phyloP scores from a whole-genome alignment of 2,888 invertebrate species.

The Rutpela maculata region DNA sequence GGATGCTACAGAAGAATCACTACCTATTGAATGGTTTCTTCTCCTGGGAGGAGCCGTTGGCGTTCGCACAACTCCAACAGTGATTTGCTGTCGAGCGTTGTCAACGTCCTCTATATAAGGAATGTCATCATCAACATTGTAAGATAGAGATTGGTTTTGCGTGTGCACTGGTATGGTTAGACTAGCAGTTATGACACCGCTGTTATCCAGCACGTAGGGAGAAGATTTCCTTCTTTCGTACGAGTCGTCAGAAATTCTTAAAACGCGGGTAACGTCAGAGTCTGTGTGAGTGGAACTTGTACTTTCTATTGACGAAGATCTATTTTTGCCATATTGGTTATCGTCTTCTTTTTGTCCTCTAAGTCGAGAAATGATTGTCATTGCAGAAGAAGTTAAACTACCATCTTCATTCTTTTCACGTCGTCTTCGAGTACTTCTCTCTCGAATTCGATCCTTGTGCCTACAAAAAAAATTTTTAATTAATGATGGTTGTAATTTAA shows the following conservation, averaged over 20 bases:
- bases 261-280: conserved; percentile 73
- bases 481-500: neutral
- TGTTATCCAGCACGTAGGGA: conserved; percentile 77
- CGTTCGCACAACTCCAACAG: conserved; percentile 68
- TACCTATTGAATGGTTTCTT: conserved; percentile 75
- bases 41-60: conserved; percentile 73
- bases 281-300: conserved; percentile 76
- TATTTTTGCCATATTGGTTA: conserved; percentile 69
- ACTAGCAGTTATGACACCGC: conserved; percentile 85
- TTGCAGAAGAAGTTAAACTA: conserved; percentile 75
- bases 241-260: conserved; percentile 60
- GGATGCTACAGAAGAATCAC: conserved; percentile 73
- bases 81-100: conserved; percentile 69
- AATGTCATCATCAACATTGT: conserved; percentile 81
- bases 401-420: conserved; percentile 72
- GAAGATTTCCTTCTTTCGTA: conserved; percentile 77
- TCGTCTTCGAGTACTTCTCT: conserved; percentile 74
- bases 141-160: conserved; percentile 69
- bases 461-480: conserved; percentile 58
- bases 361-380: conserved; percentile 77
- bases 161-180: conserved; percentile 82
- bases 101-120: conserved; percentile 81
- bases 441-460: conserved; percentile 72
- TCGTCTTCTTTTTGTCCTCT: conserved; percentile 70
- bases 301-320: conserved; percentile 72